Evolutionary conservation across 2,888 invertebrate genomes (phyloP).

Genomic region (Dromius quadrimaculatus): DNA sequence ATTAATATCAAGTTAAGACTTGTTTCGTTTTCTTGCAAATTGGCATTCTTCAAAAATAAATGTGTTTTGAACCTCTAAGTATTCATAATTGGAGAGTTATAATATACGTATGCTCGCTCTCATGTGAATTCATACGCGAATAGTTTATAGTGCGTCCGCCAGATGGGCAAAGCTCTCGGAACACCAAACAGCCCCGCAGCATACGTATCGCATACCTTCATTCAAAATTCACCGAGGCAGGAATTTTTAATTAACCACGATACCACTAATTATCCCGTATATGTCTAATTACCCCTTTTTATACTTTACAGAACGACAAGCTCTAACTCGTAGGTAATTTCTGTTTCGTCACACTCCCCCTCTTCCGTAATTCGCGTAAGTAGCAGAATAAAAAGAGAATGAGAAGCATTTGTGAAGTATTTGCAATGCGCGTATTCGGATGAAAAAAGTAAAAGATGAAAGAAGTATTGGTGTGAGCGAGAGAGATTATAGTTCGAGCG

Average conservation of each 20-base stretch:
- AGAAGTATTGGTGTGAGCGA: neutral
- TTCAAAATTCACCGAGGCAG: constrained; percentile 41
- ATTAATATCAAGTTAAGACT: too few species aligned
- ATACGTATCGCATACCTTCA: neutral
- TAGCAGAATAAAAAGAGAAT: constrained; percentile 29
- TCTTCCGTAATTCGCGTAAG: constrained; percentile 23
- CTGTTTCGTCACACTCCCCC: constrained; percentile 13
- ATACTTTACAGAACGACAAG: neutral
- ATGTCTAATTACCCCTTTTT: constrained; percentile 24
- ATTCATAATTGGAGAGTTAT: neutral
- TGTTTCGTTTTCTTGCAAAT: too few species aligned
- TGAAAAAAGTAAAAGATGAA: neutral
- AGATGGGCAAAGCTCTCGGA: constrained; percentile 62
- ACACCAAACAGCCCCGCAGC: constrained; percentile 23
- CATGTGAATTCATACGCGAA: constrained; percentile 37
- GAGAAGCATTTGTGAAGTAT: constrained; percentile 36
- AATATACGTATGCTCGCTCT: neutral
- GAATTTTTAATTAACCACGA: constrained; percentile 58
- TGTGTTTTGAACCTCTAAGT: too few species aligned
- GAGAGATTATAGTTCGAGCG: constrained; percentile 26
- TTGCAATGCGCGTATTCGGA: neutral
- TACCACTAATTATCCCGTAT: constrained; percentile 55
- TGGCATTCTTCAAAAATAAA: too few species aligned
- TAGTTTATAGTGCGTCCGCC: constrained; percentile 61
- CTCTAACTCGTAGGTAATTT: constrained; percentile 24